Evolutionary conservation across 2,113 vertebrate genomes (phyloP), one percentile per base, ranked within the genome.

Genomic region (Pluvianellus socialis): DNA sequence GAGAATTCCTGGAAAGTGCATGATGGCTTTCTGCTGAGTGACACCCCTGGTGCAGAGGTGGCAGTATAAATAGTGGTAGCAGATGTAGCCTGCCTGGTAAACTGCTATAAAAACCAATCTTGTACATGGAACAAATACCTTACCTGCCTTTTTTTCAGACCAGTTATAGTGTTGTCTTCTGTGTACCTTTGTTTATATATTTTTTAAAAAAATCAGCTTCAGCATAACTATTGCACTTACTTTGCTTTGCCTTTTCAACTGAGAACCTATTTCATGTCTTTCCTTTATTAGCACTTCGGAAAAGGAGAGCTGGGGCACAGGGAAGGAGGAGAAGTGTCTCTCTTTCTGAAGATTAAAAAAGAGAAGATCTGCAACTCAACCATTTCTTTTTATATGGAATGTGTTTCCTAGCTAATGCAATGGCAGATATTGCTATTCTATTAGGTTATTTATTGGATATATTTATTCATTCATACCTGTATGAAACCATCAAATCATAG

Each of bases 11-110:
- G 33, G 40, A 19, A 74, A 74, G 21, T 9, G 21, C 18, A 40
- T 0, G 0, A 22, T 11, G 14, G 6, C 7, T 73, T 87, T 70
- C 56, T 67, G 19, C 22, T 49, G 50, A 77, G 28, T 0, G 2
- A 27, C 63, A 89, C 15, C 23, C 52, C 22, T 65, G 9, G 49
- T 35, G 9, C 45, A 74, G 84, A 79, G n/a, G 14, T 35, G 4
- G 1, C 7, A 10, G 7, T 35, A 77, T 14, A 86, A 76, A 28
- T 3, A 61, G 7, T 13, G 40, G 28, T 70, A 91, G 80, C 7
- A 74, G 30, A 45, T 49, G 6, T 52, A 49, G 73, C 12, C 33
- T 61, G 4, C 49, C 55, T 71, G 27, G 30, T 30, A 84, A 90
- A 74, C 21, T 42, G 12, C 23, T 76, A 18, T 20, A 65, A 90